Conservation (phyloP, 2,113 vertebrate species). For the Tragulus kanchil region DNA sequence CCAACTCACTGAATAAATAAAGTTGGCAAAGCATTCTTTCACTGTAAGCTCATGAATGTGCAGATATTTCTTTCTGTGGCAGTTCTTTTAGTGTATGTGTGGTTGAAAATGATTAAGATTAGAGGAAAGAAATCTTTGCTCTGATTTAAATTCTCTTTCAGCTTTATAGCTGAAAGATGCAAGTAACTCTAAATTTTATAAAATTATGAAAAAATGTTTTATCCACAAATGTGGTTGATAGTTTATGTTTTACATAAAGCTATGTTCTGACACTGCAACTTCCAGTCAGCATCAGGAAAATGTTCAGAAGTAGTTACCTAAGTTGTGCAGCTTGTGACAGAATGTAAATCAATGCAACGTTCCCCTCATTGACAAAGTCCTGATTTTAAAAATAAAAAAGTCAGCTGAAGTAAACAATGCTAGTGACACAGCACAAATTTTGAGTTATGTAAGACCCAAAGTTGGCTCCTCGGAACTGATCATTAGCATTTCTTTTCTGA, state of each 20-base stretch:
- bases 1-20: background rate
- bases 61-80: background rate
- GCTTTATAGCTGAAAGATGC: background rate
- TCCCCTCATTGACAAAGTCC: background rate
- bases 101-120: background rate
- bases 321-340: background rate
- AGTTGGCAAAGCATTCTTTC: background rate
- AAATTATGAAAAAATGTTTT: background rate
- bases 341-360: background rate
- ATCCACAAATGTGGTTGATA: background rate
- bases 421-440: background rate
- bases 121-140: background rate
- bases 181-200: background rate
- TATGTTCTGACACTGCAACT: background rate
- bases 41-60: background rate
- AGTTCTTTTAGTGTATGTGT: background rate
- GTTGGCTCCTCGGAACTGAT: background rate
- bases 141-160: constrained; percentile 34
- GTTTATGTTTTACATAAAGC: background rate
- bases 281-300: background rate
- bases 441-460: background rate
- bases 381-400: background rate
- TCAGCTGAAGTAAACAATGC: background rate
- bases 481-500: background rate
- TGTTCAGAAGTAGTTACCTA: background rate